Percentiles rank a stretch among this genome's conserved stretches.
Evolutionary conservation across 2,888 invertebrate species (phyloP).

Genomic region (Ichneumoninae sp.): DNA sequence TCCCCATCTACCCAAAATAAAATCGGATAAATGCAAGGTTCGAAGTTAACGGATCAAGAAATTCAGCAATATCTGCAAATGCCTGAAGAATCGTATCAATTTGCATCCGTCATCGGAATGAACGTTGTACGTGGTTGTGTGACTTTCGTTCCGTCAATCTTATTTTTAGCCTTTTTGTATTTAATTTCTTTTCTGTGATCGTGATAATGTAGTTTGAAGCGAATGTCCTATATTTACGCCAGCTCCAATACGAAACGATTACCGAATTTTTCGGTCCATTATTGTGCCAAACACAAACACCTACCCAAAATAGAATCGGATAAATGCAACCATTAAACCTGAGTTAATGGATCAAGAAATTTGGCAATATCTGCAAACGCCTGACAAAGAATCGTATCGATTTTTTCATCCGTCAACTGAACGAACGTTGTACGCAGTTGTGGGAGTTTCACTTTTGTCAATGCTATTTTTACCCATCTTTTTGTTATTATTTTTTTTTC

Average conservation of each 20-base stretch:
- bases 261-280: not conserved
- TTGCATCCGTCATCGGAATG: constrained; percentile 70
- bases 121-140: constrained; percentile 81
- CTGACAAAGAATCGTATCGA: constrained; percentile 24
- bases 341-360: not conserved
- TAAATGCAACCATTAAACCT: not conserved
- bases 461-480: constrained; percentile 20
- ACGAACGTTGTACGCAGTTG: constrained; percentile 81
- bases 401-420: constrained; percentile 51
- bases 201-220: too few relatives aligned
- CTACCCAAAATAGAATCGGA: not conserved
- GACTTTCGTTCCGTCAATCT: constrained; percentile 69
- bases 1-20: too few relatives aligned
- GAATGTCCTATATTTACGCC: constrained; percentile 6
- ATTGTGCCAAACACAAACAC: not conserved
- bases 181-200: too few relatives aligned
- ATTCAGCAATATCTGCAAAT: constrained; percentile 18
- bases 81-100: constrained; percentile 28
- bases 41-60: not conserved
- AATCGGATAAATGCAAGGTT: too few relatives aligned
- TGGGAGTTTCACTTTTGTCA: constrained; percentile 74
- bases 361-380: constrained; percentile 30
- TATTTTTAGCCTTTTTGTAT: too few relatives aligned
- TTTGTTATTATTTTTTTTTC: constrained; percentile 15
- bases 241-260: not conserved